Evolutionary conservation across 2,797 vertebrate species (phyloP).

Genomic region (Peromyscus attwateri): DNA sequence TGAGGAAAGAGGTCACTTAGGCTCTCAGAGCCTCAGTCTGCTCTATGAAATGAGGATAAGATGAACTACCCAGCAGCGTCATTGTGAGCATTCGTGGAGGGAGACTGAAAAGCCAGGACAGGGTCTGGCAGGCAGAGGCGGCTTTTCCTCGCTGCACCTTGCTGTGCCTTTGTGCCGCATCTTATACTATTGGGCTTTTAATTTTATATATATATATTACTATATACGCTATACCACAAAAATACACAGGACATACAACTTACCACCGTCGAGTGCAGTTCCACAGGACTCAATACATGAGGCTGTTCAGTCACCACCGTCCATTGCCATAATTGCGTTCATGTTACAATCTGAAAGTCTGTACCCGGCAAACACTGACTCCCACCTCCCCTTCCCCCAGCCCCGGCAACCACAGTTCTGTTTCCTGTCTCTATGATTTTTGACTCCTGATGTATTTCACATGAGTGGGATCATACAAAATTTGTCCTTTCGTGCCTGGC

Average conservation of each 20-base stretch:
- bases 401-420: not conserved
- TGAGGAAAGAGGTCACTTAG: constrained; percentile 53
- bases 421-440: not conserved
- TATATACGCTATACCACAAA: not conserved
- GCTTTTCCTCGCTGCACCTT: not conserved
- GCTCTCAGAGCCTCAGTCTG: constrained; percentile 14
- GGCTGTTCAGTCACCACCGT: not conserved
- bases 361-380: not conserved
- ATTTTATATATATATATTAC: not conserved
- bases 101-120: not conserved
- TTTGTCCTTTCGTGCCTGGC: not conserved
- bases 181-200: not conserved
- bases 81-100: not conserved
- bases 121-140: not conserved
- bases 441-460: not conserved
- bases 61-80: not conserved
- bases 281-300: not conserved
- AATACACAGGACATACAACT: not conserved
- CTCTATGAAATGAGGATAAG: not conserved
- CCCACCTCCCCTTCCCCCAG: not conserved
- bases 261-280: not conserved
- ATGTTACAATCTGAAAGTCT: not conserved
- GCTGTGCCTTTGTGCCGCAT: not conserved
- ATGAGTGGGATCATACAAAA: not conserved
- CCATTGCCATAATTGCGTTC: not conserved